Base-by-base conservation (phyloP, 2,797 vertebrate genomes). In the Pipistrellus nathusii region DNA sequence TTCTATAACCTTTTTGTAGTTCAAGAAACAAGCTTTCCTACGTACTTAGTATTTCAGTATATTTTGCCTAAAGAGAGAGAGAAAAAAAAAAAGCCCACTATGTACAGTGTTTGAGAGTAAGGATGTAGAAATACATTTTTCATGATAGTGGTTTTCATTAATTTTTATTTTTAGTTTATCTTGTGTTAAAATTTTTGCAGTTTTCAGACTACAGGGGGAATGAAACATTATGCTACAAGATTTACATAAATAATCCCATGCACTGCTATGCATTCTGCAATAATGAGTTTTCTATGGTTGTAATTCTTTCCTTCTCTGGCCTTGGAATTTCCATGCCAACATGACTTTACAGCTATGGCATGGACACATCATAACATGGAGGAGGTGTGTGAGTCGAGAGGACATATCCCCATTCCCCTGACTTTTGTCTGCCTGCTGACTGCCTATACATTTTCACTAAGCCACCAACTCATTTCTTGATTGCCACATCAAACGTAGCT, bases 251-350 rank as follows among this genome's bases (percentile, higher is more conserved):
- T 27, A n/a, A 91, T 93, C 86, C 76, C 30, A 86, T n/a, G 55
- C 23, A 30, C 17, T 59, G 15, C 6, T 84, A 44, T 68, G 41
- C 15, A 81, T 90, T 77, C 21, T 86, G 30, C 30, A 55, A 30
- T 30, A 66, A 30, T 62, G 38, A 68, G 8, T 78, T 88, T 72
- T 62, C 73, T 73, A 3, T 55, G 62, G 18, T 2, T 87, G 21
- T 80, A 35, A 73, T 68, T 91, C 35, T 72, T 90, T 78, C 18
- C 27, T 88, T 92, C 13, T 80, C 25, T 64, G 20, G 20, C 27
- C 44, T 86, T 93, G 30, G 35, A 41, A 53, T 84, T 91, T 72
- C 76, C 48, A 55, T 81, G 66, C 35, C 46, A 95, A 64, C 14
- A 59, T 73, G 90, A 30, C 59, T 83, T 73, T 88, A 62, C 18